phyloP scores from a whole-genome alignment of 2,888 invertebrate species.

The Hemithea aestivaria region DNA sequence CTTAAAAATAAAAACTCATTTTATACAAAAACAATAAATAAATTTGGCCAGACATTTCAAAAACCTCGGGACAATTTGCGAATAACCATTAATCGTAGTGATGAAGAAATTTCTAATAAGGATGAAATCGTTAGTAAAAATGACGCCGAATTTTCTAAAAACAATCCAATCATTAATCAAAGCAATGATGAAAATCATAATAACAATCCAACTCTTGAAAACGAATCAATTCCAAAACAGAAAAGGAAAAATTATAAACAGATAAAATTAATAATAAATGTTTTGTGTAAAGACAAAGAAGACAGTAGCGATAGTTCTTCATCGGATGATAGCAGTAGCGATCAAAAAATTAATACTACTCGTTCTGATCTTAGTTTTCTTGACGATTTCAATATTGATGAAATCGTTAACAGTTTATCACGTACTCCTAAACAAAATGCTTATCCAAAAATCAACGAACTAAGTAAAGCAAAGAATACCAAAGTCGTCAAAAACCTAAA shows the following conservation, averaged over 20 bases:
- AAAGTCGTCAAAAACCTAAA: not conserved
- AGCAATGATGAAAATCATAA: conserved; percentile 13
- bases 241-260: conserved; percentile 31
- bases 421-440: conserved; percentile 22
- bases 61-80: conserved; percentile 31
- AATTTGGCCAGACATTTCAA: not conserved
- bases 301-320: conserved; percentile 24
- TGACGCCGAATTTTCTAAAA: no score
- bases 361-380: conserved; percentile 50
- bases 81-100: conserved; percentile 30
- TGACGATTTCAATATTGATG: conserved; percentile 60
- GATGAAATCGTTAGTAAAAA: no score
- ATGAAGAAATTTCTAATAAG: conserved; percentile 6
- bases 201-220: conserved; percentile 10
- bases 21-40: conserved; percentile 12
- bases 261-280: conserved; percentile 47
- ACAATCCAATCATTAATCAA: no score
- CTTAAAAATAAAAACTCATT: conserved; percentile 23
- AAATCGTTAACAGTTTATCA: conserved; percentile 51
- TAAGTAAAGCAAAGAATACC: not conserved
- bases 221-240: conserved; percentile 21
- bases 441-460: conserved; percentile 6
- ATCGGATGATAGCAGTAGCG: conserved; percentile 19
- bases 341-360: conserved; percentile 18
- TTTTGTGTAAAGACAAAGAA: conserved; percentile 31